Base-by-base conservation (phyloP, 2,113 vertebrate species). In the Halcyon senegalensis region DNA sequence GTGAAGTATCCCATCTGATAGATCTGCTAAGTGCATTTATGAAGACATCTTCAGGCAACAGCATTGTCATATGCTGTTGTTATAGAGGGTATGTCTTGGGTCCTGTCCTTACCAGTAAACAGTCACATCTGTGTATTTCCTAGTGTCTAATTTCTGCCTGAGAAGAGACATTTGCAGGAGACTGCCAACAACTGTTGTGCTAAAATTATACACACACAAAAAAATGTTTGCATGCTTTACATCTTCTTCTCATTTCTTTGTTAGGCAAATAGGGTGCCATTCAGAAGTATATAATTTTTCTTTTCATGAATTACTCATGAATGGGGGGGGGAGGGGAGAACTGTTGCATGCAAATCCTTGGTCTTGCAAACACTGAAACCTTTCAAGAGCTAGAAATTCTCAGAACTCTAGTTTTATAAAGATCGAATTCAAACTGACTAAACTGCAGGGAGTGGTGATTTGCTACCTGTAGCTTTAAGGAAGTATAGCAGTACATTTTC, bases 21-120 rank as follows among this genome's bases (percentile, higher is more conserved):
- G 66, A 82, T 89, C 92, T 93, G 60, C 46, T 92, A 81, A 95
- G 44, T 55, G 58, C 58, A 58, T 90, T 96, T 90, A 69, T 76
- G 77, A 90, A 94, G 95, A 67, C 53, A 27, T 84, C 90, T 94
- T 92, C 58, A 80, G 86, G 83, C 64, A 75, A 51, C 30, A 37
- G 17, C 48, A 13, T 63, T 77, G 58, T 84, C 86, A 44, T 50
- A 64, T 11, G 16, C 23, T 77, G 6, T 44, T 64, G 68, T 64
- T 86, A 59, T 7, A 50, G n/a, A 58, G 86, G 41, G 25, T 72
- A 63, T n/a, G 44, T 90, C 39, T 39, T 76, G 31, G 21, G 23
- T 93, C 66, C 69, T 75, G 68, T 94, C 77, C 80, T 79, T 84
- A 30, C 75, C 60, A 39, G 31, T 89, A 78, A 95, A 76, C 51